phyloP scores from a whole-genome alignment of 2,888 invertebrate genomes.

The Thecophora atra region DNA sequence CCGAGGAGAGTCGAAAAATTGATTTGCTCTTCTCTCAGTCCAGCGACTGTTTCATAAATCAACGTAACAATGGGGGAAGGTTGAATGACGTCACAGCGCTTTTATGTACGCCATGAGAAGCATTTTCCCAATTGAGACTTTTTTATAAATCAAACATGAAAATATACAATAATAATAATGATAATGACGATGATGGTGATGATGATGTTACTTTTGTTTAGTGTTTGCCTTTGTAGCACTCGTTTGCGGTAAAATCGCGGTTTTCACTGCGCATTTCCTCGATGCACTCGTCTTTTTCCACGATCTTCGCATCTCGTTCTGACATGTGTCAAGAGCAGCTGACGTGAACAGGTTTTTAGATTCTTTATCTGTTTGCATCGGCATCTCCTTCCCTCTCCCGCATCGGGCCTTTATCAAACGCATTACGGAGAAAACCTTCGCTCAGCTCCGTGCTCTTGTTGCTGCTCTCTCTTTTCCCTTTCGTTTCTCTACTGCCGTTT shows the following conservation, averaged over 20 bases:
- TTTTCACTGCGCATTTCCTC: too few species aligned
- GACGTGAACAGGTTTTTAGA: too few species aligned
- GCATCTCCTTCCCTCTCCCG: neutral
- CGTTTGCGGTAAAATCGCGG: too few species aligned
- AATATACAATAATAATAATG: neutral
- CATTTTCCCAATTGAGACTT: neutral
- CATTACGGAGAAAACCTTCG: neutral
- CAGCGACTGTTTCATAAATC: neutral
- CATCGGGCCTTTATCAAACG: neutral
- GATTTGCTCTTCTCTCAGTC: neutral
- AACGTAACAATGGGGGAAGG: neutral
- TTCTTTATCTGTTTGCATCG: too few species aligned
- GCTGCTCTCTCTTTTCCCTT: neutral
- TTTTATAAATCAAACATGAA: too few species aligned
- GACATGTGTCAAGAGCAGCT: too few species aligned
- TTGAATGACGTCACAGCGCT: neutral
- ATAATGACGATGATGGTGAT: too few species aligned
- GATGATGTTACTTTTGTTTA: too few species aligned
- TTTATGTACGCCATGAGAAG: neutral
- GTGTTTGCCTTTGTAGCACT: too few species aligned
- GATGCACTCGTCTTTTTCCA: too few species aligned
- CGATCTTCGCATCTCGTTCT: too few species aligned
- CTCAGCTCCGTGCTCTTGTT: constrained; percentile 1
- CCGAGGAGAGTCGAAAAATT: neutral
- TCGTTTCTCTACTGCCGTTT: neutral